Conservation (phyloP, 2,797 vertebrate species). For the Hippopotamyrus pictus region DNA sequence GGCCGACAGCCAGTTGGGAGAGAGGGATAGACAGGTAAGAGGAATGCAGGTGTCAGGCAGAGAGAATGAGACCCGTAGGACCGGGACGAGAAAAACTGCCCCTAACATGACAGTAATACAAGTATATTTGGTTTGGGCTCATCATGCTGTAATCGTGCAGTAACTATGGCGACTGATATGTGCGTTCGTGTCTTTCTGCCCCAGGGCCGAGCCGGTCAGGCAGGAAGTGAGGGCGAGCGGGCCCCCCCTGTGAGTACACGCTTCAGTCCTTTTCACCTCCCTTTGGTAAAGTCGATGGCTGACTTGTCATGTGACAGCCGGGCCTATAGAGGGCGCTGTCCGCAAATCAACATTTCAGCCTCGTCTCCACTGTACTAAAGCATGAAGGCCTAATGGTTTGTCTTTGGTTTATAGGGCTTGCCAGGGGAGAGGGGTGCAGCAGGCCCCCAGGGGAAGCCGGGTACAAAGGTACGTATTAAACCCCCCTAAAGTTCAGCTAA, state of each 20-base stretch:
- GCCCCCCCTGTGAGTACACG: constrained; percentile 72
- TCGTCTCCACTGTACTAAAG: background rate
- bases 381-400: background rate
- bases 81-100: background rate
- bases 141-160: background rate
- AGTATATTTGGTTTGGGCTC: background rate
- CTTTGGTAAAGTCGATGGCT: background rate
- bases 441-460: constrained; percentile 78
- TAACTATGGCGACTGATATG: background rate
- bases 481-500: background rate
- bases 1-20: background rate
- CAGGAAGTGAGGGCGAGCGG: constrained; percentile 71
- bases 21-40: background rate
- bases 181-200: constrained; percentile 29
- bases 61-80: background rate
- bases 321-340: background rate
- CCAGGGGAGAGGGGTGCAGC: constrained; percentile 76
- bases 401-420: constrained; percentile 61
- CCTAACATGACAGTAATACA: background rate
- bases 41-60: background rate
- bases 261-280: background rate
- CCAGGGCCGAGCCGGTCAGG: constrained; percentile 78
- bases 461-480: constrained; percentile 70
- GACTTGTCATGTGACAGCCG: background rate
- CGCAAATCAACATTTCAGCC: background rate